Base-by-base conservation (phyloP, 2,113 vertebrate species). In the Vanacampus margaritifer region DNA sequence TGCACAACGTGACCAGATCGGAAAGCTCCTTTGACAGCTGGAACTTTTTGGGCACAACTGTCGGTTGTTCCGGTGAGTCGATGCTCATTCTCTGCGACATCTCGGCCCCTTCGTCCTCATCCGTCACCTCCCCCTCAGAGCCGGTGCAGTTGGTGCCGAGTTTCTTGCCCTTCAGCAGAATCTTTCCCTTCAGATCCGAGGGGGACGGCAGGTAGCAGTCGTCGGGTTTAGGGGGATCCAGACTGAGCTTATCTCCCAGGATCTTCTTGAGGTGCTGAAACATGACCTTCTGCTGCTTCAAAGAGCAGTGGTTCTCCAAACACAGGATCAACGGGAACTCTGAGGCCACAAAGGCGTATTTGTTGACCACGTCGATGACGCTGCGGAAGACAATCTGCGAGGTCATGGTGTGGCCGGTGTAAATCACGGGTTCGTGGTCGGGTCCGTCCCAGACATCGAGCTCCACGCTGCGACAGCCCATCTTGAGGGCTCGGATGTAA, bases 381-480 rank as follows among this genome's bases (percentile, higher is more conserved):
- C 92, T 95, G 68, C 94, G 95, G 84, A 99, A 98, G 79, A 95
- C 94, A 8, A 99, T 96, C 88, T 98, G 96, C 0, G 97, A 96
- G 5, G 97, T 98, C 97, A 98, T 96, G 8, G 96, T 97, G 71
- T 99, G 97, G 19, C 97, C 97, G 0, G 95, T 98, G 86, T 97
- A 98, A 83, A 99, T 96, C 3, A 99, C 93, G 0, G 97, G 97
- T 60, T 99, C 96, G 0, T 96, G 96, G 73, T 99, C 97, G 0
- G 95, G 93, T n/a, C 97, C 97, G 0, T 99, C 97, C 97, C 97
- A 99, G 0, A 98, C 96, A 14, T 99, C 97, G 59, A 99, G 73
- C 53, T 98, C 97, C 13, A 99, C 95, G 23, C 96, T 96, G 65
- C 97, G 92, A 74, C 96, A 99, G 8, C 96, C 96, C 97, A 99